Percentiles rank a stretch among this genome's conserved stretches.
These are phyloP conservation scores for Aphidius colemani DNA, from an alignment of 2,888 invertebrate species.

Conservation along the genomic window DNA sequence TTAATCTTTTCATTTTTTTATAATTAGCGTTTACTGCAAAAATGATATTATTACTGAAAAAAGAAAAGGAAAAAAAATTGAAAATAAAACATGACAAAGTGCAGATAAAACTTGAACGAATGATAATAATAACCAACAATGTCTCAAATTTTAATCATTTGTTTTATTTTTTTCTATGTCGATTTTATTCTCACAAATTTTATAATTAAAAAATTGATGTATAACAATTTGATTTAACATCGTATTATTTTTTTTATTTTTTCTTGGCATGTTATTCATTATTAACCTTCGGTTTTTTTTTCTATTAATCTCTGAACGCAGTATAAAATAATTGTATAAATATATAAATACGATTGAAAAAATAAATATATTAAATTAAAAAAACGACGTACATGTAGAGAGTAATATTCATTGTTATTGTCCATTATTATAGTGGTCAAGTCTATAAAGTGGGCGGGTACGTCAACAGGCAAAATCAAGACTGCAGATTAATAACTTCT, in stretches of 20 bases:
- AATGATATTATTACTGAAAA: too few relatives aligned
- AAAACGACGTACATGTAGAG: constrained; percentile 54
- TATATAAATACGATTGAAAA: constrained; percentile 60
- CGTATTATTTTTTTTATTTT: constrained; percentile 18
- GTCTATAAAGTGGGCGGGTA: constrained; percentile 47
- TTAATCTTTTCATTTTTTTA: too few relatives aligned
- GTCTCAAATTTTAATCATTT: too few relatives aligned
- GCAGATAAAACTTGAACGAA: too few relatives aligned
- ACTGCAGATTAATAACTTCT: constrained; percentile 13
- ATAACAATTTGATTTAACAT: constrained; percentile 29
- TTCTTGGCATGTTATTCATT: constrained; percentile 30
- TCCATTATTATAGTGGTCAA: constrained; percentile 50
- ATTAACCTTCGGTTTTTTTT: constrained; percentile 28
- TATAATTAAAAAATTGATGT: constrained; percentile 39
- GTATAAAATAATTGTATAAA: constrained; percentile 60
- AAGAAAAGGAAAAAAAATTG: too few relatives aligned
- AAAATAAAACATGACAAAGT: too few relatives aligned
- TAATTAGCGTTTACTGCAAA: too few relatives aligned
- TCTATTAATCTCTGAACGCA: constrained; percentile 49
- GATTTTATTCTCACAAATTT: constrained; percentile 28
- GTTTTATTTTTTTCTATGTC: too few relatives aligned
- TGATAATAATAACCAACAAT: too few relatives aligned
- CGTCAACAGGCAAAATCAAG: constrained; percentile 28
- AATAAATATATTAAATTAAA: constrained; percentile 61
- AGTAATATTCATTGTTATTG: constrained; percentile 47